Evolutionary conservation across 1,140 invertebrate species (phyloP).

Genomic region (Drosophila orena): DNA sequence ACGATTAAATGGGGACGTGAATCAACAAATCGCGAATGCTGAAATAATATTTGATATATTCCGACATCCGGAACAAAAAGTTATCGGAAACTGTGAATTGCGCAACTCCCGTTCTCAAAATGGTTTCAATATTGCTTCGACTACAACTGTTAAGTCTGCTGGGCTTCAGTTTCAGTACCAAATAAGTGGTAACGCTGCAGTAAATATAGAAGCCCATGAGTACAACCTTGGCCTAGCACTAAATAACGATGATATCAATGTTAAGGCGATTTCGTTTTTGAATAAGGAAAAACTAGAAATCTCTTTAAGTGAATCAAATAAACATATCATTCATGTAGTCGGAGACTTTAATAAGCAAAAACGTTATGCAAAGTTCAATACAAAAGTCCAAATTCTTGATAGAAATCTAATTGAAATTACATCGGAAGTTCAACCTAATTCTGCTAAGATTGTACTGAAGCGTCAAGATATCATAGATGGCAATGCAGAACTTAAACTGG

Average conservation of each 20-base stretch:
- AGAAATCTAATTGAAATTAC: conserved; percentile 57
- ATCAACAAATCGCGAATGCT: conserved; percentile 83
- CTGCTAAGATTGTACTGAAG: conserved; percentile 62
- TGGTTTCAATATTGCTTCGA: conserved; percentile 64
- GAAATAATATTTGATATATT: conserved; percentile 88
- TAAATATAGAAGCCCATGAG: conserved; percentile 46
- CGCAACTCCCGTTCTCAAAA: conserved; percentile 34
- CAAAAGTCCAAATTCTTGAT: conserved; percentile 61
- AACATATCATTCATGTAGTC: conserved; percentile 50
- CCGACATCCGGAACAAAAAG: conserved; percentile 87
- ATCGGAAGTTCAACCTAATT: conserved; percentile 60
- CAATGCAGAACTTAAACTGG: conserved; percentile 87
- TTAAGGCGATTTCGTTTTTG: conserved; percentile 28
- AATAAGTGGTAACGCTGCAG: conserved; percentile 39
- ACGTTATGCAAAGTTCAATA: conserved; percentile 44
- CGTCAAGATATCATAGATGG: conserved; percentile 86
- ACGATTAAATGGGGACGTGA: conserved; percentile 84
- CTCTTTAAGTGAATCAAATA: conserved; percentile 73
- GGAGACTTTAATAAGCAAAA: conserved; percentile 61
- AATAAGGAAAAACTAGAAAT: conserved; percentile 59
- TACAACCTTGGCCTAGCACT: conserved; percentile 47
- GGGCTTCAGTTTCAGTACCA: conserved; percentile 71
- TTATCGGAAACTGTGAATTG: conserved; percentile 81
- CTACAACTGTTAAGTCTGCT: conserved; percentile 49
- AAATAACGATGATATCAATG: conserved; percentile 30